These are phyloP conservation scores for Spheniscus mendiculus DNA, from an alignment of 2,113 vertebrate species.

Conservation along the genomic window DNA sequence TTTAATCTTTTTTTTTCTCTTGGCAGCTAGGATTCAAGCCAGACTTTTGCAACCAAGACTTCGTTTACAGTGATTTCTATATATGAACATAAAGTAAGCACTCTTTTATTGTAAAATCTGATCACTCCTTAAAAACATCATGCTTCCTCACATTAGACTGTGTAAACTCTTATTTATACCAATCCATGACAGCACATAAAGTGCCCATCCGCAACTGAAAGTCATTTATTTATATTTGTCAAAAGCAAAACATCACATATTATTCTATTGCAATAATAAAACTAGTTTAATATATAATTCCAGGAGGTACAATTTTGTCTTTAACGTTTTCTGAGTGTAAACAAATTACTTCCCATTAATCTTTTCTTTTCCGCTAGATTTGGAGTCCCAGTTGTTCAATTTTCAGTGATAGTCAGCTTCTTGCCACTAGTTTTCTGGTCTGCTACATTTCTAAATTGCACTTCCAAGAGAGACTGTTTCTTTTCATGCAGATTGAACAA, in stretches of 20 bases:
- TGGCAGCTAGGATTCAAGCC: neutral
- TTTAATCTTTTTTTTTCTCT: neutral
- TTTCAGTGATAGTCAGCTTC: slow-evolving; percentile 58
- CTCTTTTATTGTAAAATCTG: neutral
- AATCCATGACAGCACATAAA: neutral
- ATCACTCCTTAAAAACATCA: neutral
- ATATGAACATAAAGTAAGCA: neutral
- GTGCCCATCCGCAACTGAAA: slow-evolving; percentile 1
- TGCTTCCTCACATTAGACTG: neutral
- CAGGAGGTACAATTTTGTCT: slow-evolving; percentile 63
- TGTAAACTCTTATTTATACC: slow-evolving; percentile 17
- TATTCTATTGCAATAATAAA: slow-evolving; percentile 3
- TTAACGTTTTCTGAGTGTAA: slow-evolving; percentile 46
- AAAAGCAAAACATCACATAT: neutral
- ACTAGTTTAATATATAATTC: slow-evolving; percentile 28
- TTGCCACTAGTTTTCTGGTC: slow-evolving; percentile 44
- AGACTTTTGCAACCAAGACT: neutral
- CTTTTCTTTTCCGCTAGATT: slow-evolving; percentile 49
- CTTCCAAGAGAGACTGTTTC: slow-evolving; percentile 2
- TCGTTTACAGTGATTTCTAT: neutral
- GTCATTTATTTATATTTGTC: slow-evolving; percentile 18
- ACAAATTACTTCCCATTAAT: slow-evolving; percentile 67
- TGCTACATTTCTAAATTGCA: slow-evolving; percentile 34
- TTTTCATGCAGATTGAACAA: slow-evolving; percentile 37
- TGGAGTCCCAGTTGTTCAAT: slow-evolving; percentile 58